Evolutionary conservation across 2,797 vertebrate species (phyloP).

Genomic region (Hozukius guyotensis): DNA sequence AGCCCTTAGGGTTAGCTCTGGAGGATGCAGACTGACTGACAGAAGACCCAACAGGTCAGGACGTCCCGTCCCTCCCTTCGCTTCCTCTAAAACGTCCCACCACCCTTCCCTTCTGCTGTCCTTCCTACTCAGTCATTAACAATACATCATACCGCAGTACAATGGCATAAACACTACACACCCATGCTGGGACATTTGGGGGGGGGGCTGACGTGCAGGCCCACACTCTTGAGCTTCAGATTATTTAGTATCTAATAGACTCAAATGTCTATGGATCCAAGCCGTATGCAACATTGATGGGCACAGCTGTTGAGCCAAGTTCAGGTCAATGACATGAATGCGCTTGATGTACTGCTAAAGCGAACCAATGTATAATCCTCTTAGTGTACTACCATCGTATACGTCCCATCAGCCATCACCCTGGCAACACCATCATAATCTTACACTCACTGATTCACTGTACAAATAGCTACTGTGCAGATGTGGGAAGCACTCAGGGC

Average conservation of each 20-base stretch:
- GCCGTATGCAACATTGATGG: background rate
- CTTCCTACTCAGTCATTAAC: slow-evolving; percentile 64
- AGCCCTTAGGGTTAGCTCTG: slow-evolving; percentile 47
- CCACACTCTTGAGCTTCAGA: background rate
- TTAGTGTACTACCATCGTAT: slow-evolving; percentile 54
- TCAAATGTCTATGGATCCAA: background rate
- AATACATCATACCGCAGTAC: slow-evolving; percentile 69
- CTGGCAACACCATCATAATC: slow-evolving; percentile 65
- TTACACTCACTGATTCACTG: slow-evolving; percentile 50
- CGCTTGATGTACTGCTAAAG: slow-evolving; percentile 49
- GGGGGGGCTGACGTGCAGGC: slow-evolving; percentile 11
- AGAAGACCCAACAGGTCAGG: slow-evolving; percentile 70
- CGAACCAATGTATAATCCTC: slow-evolving; percentile 68
- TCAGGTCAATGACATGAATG: slow-evolving; percentile 29
- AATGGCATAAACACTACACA: slow-evolving; percentile 50
- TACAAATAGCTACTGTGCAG: slow-evolving; percentile 37
- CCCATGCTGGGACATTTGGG: slow-evolving; percentile 25
- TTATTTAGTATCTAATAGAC: slow-evolving; percentile 15
- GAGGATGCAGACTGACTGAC: slow-evolving; percentile 66
- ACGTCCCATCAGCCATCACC: slow-evolving; percentile 53
- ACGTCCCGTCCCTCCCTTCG: slow-evolving; percentile 57
- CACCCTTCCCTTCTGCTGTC: slow-evolving; percentile 62
- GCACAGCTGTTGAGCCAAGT: slow-evolving; percentile 26
- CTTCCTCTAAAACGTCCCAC: slow-evolving; percentile 59
- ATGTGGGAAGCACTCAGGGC: slow-evolving; percentile 63